A percentile compares a stretch with the other conserved stretches of the same genome.
Conservation (phyloP, 2,797 vertebrate species). For the Mus minutoides region DNA sequence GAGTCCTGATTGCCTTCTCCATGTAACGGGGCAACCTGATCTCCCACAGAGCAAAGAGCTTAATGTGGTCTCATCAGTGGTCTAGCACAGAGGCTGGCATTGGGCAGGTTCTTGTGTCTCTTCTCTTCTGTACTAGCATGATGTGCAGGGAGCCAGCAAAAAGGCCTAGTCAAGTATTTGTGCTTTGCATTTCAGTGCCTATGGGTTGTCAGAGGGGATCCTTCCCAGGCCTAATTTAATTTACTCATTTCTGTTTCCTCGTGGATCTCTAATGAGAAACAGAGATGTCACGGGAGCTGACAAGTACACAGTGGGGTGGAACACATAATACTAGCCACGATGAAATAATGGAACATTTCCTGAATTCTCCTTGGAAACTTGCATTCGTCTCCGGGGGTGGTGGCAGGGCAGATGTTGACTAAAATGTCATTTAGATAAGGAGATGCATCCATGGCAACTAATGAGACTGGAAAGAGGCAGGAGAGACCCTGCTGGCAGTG, state of each 20-base stretch:
- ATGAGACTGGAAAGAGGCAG: constrained; percentile 41
- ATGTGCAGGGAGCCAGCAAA: neutral
- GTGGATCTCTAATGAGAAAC: constrained; percentile 77
- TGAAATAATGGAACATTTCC: constrained; percentile 54
- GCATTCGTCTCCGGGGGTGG: constrained; percentile 50
- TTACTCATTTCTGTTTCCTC: constrained; percentile 79
- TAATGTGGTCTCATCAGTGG: neutral
- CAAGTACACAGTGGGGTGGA: constrained; percentile 77
- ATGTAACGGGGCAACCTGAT: neutral
- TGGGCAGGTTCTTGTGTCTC: neutral
- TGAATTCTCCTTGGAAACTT: constrained; percentile 70
- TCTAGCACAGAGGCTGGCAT: constrained; percentile 66
- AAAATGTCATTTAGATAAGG: constrained; percentile 70
- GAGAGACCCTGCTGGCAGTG: constrained; percentile 22
- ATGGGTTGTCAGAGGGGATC: neutral
- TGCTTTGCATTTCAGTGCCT: neutral
- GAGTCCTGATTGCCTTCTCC: neutral
- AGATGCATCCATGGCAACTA: constrained; percentile 75
- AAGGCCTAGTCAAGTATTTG: neutral
- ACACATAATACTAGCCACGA: neutral
- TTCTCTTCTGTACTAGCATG: neutral
- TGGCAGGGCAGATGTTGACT: constrained; percentile 74
- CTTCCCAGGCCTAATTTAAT: constrained; percentile 82
- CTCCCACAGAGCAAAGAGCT: neutral
- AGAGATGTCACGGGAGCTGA: constrained; percentile 83